Base-by-base conservation (phyloP, 2,888 invertebrate genomes). In the Yponomeuta sedellus region DNA sequence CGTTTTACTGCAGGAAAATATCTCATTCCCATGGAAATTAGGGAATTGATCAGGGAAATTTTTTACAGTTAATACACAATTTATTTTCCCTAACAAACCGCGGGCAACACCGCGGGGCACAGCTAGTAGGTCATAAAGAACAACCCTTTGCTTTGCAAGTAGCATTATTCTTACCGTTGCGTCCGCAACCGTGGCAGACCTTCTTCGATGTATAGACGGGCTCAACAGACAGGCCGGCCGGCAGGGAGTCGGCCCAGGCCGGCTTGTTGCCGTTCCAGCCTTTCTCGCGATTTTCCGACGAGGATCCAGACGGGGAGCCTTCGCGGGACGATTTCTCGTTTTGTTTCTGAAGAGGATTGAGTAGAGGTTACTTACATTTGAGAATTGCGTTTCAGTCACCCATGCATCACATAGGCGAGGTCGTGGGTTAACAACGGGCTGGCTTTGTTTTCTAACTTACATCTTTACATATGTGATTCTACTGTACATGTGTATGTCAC, bases 261-360 rank as follows among this genome's bases (percentile, higher is more conserved):
- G 86, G 86, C 68, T 88, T 89, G 66, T 72, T 79, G 66, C 73
- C 81, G 25, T 74, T 71, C 86, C 88, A 88, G 28, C 81, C 85
- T 76, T 70, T 57, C 66, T 86, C 83, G 85, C 86, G 88, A 68
- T 83, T 86, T 80, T 90, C 90, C 16, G 86, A 76, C 6, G 88
- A 86, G 1, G 88, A 88, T 22, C 85, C 86, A 4, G 89, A 88
- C 1, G 90, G 90, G 0, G 90, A 88, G 0, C 86, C 88, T 74
- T 90, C 3, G 28, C 89, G 83, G 6, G 90, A 90, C 8, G 86
- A 85, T 70, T 87, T 88, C 44, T 67, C 67, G 69, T 76, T 80
- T 73, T 81, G 85, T 65, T 68, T 79, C 87, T 88, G 79, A 16
- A 34, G 25, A 20, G 25, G 1, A 59, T 20, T 19, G 59, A 12